Evolutionary conservation across 2,797 vertebrate genomes (phyloP).

Genomic region (Merluccius polli): DNA sequence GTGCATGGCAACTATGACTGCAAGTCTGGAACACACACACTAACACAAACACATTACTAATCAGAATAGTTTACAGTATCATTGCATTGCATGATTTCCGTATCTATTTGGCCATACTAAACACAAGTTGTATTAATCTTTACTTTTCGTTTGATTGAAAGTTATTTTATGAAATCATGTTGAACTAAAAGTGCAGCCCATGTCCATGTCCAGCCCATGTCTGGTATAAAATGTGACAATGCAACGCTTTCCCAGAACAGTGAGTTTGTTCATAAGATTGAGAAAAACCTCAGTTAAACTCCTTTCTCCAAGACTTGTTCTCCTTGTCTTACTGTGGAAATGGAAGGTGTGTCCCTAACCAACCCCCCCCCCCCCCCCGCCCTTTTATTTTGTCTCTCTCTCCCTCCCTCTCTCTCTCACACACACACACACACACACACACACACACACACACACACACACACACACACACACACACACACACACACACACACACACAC

Average conservation of each 20-base stretch:
- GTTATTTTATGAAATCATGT: too few species aligned
- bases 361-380: too few species aligned
- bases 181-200: too few species aligned
- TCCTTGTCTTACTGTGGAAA: too few species aligned
- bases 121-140: too few species aligned
- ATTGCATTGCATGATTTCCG: background rate
- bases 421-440: conserved; percentile 2
- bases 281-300: too few species aligned
- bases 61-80: too few species aligned
- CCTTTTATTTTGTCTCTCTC: background rate
- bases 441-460: background rate
- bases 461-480: background rate
- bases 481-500: background rate
- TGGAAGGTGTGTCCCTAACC: too few species aligned
- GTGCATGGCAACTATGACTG: conserved; percentile 21
- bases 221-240: too few species aligned
- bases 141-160: background rate
- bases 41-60: background rate
- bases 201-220: too few species aligned
- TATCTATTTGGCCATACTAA: background rate
- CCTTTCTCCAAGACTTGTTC: too few species aligned
- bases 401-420: background rate
- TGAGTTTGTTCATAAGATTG: too few species aligned
- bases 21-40: conserved; percentile 7
- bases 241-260: background rate